These are phyloP conservation scores for Tachysurus vachellii DNA, from an alignment of 2,113 vertebrate species.

Conservation along the genomic window DNA sequence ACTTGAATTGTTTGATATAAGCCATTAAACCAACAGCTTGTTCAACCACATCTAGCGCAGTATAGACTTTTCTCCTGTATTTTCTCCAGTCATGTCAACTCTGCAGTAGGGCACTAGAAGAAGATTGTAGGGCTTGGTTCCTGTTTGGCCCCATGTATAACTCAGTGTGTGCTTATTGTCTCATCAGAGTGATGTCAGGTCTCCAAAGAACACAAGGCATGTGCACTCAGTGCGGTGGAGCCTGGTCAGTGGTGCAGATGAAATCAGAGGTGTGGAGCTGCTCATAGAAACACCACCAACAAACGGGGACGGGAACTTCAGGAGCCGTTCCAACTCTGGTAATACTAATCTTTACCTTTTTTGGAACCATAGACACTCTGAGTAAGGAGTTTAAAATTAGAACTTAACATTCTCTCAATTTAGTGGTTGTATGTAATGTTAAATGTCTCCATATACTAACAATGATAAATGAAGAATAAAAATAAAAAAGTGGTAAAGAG, in stretches of 20 bases:
- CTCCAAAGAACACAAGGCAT: constrained; percentile 86
- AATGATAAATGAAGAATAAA: constrained; percentile 1
- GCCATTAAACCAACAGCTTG: not conserved
- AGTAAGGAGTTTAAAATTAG: not conserved
- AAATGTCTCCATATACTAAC: not conserved
- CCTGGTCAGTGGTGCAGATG: constrained; percentile 72
- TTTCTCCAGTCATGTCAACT: not conserved
- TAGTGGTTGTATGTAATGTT: not conserved
- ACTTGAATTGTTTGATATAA: constrained; percentile 2
- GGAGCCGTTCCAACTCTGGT: constrained; percentile 81
- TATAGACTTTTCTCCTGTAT: not conserved
- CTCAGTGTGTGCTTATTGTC: constrained; percentile 10
- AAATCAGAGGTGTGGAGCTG: constrained; percentile 85
- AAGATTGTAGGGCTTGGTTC: not conserved
- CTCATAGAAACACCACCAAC: constrained; percentile 77
- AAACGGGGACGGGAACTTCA: constrained; percentile 70
- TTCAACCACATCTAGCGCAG: not conserved
- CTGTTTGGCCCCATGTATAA: constrained; percentile 4
- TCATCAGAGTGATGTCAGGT: constrained; percentile 84
- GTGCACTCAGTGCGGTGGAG: constrained; percentile 80
- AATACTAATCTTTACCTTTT: constrained; percentile 30
- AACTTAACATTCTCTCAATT: not conserved
- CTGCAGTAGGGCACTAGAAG: not conserved
- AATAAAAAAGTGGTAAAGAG: not conserved
- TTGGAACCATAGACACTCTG: too few relatives aligned